Percentiles rank a stretch among this genome's conserved stretches.
Conservation (phyloP, 2,888 invertebrate genomes). For the Ditula angustiorana region DNA sequence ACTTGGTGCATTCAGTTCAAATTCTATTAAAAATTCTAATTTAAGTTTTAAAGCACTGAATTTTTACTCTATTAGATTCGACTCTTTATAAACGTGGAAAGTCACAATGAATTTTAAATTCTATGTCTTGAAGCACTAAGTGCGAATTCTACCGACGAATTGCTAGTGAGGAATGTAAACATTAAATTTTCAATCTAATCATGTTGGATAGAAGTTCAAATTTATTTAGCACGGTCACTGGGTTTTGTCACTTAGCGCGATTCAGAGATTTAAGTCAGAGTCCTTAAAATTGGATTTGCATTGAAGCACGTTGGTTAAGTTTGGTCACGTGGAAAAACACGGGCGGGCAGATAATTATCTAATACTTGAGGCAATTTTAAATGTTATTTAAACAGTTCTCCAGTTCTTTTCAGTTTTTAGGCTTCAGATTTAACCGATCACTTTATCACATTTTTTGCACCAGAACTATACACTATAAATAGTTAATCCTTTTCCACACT, state of each 20-base stretch:
- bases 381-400: not conserved
- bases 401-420: not conserved
- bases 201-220: not conserved
- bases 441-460: conserved; percentile 51
- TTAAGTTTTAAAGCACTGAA: not conserved
- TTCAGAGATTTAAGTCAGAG: not conserved
- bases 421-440: conserved; percentile 25
- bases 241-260: not conserved
- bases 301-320: not conserved
- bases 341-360: conserved; percentile 13
- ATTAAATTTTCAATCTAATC: not conserved
- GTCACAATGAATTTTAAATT: not conserved
- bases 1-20: too few relatives aligned
- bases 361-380: conserved; percentile 3
- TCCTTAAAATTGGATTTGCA: not conserved
- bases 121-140: conserved; percentile 2
- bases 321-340: conserved; percentile 15
- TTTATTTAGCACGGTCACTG: conserved; percentile 13
- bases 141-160: not conserved
- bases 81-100: too few relatives aligned
- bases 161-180: not conserved
- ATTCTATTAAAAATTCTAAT: not conserved
- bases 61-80: not conserved
- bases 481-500: not conserved
- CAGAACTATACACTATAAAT: conserved; percentile 45